These are phyloP conservation scores for Sula dactylatra DNA, from an alignment of 2,113 vertebrate genomes.

Conservation along the genomic window DNA sequence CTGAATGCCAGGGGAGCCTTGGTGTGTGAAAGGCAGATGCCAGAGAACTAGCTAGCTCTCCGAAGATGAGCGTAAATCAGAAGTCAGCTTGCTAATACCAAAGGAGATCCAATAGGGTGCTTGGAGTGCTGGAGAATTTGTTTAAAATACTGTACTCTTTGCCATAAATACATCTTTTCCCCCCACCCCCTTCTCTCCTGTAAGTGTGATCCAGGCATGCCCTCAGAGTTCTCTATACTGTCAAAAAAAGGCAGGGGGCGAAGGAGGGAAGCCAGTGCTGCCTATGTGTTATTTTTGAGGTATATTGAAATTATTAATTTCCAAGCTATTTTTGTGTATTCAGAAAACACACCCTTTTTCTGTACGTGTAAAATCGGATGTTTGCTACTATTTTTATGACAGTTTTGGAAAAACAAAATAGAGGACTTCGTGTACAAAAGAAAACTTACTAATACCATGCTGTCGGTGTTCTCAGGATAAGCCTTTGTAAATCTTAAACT, in stretches of 20 bases:
- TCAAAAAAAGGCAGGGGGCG: not conserved
- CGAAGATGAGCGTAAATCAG: not conserved
- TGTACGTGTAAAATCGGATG: not conserved
- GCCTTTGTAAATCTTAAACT: not conserved
- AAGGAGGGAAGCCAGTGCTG: not conserved
- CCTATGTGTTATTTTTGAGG: not conserved
- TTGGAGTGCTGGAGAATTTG: not conserved
- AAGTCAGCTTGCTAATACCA: not conserved
- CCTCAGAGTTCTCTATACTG: not conserved
- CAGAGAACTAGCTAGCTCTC: not conserved
- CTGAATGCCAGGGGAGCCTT: conserved; percentile 23
- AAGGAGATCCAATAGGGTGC: not conserved
- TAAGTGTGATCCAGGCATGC: not conserved
- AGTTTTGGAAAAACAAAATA: not conserved
- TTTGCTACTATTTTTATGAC: not conserved
- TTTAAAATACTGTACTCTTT: not conserved
- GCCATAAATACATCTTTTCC: not conserved
- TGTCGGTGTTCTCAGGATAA: not conserved
- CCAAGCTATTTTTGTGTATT: not conserved
- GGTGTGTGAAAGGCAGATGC: not conserved
- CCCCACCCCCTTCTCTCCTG: not conserved
- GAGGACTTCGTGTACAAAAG: not conserved
- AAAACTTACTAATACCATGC: not conserved
- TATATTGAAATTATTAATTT: not conserved
- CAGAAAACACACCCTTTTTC: not conserved